These are phyloP conservation scores for Harlomillsia oculata DNA, from an alignment of 1,140 invertebrate genomes.

Conservation along the genomic window DNA sequence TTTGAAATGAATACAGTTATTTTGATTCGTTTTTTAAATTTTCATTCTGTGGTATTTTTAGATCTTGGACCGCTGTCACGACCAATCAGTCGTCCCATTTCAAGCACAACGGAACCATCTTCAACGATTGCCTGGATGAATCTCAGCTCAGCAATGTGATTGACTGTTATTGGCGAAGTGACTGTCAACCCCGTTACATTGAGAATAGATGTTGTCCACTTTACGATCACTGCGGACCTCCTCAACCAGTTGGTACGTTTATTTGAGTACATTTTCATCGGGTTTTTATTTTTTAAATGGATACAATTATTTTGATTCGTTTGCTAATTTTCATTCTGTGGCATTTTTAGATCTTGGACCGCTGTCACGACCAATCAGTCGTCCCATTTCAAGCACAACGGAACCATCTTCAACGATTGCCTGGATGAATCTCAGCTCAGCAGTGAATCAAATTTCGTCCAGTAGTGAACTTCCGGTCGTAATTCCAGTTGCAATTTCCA, in stretches of 20 bases:
- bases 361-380: background rate
- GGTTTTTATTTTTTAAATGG: background rate
- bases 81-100: background rate
- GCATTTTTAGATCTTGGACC: background rate
- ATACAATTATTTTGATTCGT: background rate
- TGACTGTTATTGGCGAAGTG: constrained; percentile 60
- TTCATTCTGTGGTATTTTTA: too few relatives aligned
- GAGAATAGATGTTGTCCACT: constrained; percentile 57
- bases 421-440: constrained; percentile 22
- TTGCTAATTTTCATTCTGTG: background rate
- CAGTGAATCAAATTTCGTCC: background rate
- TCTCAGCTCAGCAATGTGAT: constrained; percentile 49
- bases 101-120: background rate
- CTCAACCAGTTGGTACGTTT: too few relatives aligned
- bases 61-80: constrained; percentile 19
- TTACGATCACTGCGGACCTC: constrained; percentile 63
- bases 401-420: background rate
- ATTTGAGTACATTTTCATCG: too few relatives aligned
- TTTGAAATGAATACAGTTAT: background rate
- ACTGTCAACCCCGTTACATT: constrained; percentile 55
- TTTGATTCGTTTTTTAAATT: background rate
- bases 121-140: background rate
- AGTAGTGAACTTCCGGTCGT: background rate
- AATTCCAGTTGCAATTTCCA: background rate
- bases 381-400: constrained; percentile 11